Evolutionary conservation across 2,888 invertebrate species (phyloP).

Genomic region (Apamea sordens): DNA sequence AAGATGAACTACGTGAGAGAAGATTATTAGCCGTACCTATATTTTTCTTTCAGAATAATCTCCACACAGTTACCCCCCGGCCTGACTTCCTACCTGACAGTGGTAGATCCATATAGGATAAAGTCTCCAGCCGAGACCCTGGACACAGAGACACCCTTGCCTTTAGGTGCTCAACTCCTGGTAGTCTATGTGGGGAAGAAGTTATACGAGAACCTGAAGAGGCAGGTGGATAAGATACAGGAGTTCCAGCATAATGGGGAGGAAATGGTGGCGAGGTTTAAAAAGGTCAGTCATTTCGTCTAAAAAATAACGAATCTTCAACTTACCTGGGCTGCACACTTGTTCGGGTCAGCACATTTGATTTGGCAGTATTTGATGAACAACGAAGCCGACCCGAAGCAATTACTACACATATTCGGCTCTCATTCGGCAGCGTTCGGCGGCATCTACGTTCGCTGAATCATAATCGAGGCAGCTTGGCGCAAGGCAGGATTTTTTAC

Average conservation of each 20-base stretch:
- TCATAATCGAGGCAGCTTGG: too few species aligned
- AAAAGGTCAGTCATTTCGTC: conserved; percentile 76
- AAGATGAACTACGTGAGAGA: too few species aligned
- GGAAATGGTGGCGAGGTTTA: conserved; percentile 84
- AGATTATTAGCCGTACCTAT: neutral
- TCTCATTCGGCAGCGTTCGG: too few species aligned
- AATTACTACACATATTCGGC: too few species aligned
- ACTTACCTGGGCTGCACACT: neutral
- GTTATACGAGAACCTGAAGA: conserved; percentile 90
- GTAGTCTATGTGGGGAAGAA: conserved; percentile 93
- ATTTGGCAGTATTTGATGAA: too few species aligned
- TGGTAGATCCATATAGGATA: conserved; percentile 95
- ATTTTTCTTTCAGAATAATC: conserved; percentile 91
- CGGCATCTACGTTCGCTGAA: too few species aligned
- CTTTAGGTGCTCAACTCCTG: conserved; percentile 95
- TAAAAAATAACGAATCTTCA: neutral
- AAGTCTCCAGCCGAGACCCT: conserved; percentile 94
- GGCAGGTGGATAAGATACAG: conserved; percentile 78
- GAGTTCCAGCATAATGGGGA: conserved; percentile 85
- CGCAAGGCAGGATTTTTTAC: too few species aligned
- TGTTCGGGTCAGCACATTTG: too few species aligned
- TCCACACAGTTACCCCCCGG: conserved; percentile 94
- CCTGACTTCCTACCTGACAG: conserved; percentile 94
- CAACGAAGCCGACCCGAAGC: too few species aligned
- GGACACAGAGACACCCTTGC: conserved; percentile 92